Evolutionary conservation across 2,888 invertebrate genomes (phyloP).

Genomic region (Drosophila longiperda): DNA sequence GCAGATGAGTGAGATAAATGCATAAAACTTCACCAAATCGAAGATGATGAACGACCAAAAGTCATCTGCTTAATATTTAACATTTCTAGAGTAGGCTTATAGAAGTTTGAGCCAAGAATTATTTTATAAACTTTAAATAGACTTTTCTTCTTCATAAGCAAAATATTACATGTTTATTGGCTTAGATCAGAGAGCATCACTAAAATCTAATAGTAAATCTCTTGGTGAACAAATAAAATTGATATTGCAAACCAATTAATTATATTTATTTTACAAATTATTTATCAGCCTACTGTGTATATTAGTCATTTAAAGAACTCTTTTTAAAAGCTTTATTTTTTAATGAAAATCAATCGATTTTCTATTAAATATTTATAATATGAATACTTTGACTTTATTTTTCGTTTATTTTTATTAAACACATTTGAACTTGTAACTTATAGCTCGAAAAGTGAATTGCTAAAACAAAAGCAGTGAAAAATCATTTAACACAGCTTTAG

Average conservation of each 20-base stretch:
- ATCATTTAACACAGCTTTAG: constrained; percentile 2
- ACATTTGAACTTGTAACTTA: background rate
- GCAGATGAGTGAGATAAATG: constrained; percentile 46
- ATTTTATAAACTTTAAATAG: background rate
- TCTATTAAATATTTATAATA: background rate
- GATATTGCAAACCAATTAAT: background rate
- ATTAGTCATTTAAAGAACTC: background rate
- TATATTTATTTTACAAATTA: background rate
- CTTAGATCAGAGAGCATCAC: background rate
- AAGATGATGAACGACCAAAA: constrained; percentile 29
- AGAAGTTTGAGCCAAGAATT: background rate
- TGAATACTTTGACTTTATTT: background rate
- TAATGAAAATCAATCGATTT: background rate
- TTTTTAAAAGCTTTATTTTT: background rate
- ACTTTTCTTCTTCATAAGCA: background rate
- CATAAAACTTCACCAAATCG: constrained; percentile 36
- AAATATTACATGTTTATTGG: background rate
- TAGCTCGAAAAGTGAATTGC: background rate
- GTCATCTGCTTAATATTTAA: background rate
- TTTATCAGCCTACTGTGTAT: background rate
- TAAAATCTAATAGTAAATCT: background rate
- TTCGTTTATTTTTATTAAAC: background rate
- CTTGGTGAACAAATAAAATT: background rate
- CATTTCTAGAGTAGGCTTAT: background rate
- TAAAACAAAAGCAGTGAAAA: background rate